Conservation (phyloP, 2,888 invertebrate species). For the Drosophila maculinotata region DNA sequence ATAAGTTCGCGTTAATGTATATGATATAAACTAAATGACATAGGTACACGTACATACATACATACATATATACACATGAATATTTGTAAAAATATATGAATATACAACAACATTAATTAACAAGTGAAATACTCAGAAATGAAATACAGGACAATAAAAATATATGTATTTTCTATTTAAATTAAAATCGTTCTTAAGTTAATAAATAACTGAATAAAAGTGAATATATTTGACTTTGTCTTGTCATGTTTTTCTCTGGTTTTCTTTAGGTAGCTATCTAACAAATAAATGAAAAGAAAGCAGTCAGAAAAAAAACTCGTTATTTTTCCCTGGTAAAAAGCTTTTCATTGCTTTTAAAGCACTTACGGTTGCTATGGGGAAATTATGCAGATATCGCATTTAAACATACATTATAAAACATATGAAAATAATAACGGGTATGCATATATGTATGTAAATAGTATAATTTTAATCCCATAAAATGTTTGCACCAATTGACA, state of each 20-base stretch:
- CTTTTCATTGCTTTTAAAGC: too few relatives aligned
- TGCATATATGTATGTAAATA: slow-evolving; percentile 18
- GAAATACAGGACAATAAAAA: slow-evolving; percentile 71
- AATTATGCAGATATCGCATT: too few relatives aligned
- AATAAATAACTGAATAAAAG: slow-evolving; percentile 40
- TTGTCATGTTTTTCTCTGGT: background rate
- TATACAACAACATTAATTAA: slow-evolving; percentile 41
- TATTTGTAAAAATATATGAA: slow-evolving; percentile 22
- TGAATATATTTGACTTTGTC: slow-evolving; percentile 17
- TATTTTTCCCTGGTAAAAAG: too few relatives aligned
- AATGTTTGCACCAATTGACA: slow-evolving; percentile 75
- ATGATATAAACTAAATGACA: background rate
- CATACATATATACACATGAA: slow-evolving; percentile 22
- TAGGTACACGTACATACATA: slow-evolving; percentile 15
- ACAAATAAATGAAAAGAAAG: background rate
- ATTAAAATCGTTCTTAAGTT: slow-evolving; percentile 55
- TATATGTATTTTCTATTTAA: slow-evolving; percentile 47
- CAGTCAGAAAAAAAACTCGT: too few relatives aligned
- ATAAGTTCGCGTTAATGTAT: slow-evolving; percentile 31
- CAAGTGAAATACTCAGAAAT: slow-evolving; percentile 66
- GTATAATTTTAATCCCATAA: slow-evolving; percentile 29
- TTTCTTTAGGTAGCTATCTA: background rate
- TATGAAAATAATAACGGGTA: too few relatives aligned
- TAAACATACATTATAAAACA: too few relatives aligned
- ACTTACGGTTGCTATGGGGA: too few relatives aligned